Percentiles rank a stretch among this genome's conserved stretches.
Conservation (phyloP, 2,797 vertebrate species). For the Crocidura indochinensis region DNA sequence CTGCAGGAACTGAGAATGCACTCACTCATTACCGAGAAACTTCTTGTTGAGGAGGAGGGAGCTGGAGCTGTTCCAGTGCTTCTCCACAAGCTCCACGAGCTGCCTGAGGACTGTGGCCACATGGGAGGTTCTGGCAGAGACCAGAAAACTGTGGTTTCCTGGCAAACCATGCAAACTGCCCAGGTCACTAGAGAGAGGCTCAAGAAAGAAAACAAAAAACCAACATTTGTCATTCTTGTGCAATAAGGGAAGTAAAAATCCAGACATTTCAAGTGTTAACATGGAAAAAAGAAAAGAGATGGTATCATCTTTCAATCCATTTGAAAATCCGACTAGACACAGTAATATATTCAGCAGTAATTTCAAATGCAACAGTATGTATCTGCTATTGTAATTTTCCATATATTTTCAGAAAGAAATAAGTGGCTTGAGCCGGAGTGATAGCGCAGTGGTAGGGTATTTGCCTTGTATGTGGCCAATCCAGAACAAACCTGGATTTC, state of each 20-base stretch:
- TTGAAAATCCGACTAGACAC: slow-evolving; percentile 57
- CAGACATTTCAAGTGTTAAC: slow-evolving; percentile 60
- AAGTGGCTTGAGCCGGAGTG: slow-evolving; percentile 26
- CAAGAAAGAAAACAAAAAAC: slow-evolving; percentile 72
- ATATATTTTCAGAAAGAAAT: slow-evolving; percentile 62
- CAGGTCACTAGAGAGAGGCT: slow-evolving; percentile 84
- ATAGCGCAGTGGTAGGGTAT: no score
- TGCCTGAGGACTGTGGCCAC: slow-evolving; percentile 86
- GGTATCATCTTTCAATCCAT: slow-evolving; percentile 62
- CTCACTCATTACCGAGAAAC: slow-evolving; percentile 87
- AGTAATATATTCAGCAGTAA: slow-evolving; percentile 59
- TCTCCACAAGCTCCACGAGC: slow-evolving; percentile 90
- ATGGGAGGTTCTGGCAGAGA: slow-evolving; percentile 81
- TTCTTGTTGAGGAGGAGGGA: slow-evolving; percentile 90
- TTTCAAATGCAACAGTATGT: slow-evolving; percentile 58
- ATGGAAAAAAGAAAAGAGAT: slow-evolving; percentile 24
- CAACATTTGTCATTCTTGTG: slow-evolving; percentile 78
- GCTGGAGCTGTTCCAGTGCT: slow-evolving; percentile 89
- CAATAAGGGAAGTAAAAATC: slow-evolving; percentile 63
- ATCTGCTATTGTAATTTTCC: slow-evolving; percentile 53
- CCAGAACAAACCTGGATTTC: no score
- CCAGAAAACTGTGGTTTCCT: slow-evolving; percentile 71
- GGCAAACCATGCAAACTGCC: slow-evolving; percentile 78
- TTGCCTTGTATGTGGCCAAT: no score
- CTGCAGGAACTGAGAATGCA: not conserved